Evolutionary conservation across 2,888 invertebrate genomes (phyloP), one percentile per base, ranked within the genome.

Genomic region (Drosophila picticornis): DNA sequence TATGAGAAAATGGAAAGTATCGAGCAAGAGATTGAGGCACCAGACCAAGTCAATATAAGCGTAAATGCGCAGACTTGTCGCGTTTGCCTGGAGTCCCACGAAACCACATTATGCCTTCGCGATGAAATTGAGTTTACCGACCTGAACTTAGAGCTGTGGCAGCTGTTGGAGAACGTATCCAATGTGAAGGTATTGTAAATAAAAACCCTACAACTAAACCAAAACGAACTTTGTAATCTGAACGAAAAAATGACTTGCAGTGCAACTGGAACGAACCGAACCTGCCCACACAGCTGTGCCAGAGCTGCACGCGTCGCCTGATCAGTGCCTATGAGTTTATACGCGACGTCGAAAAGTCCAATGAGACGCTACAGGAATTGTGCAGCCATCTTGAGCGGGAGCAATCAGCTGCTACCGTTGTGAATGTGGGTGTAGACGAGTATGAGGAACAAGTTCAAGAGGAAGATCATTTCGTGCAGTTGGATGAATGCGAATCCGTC

Each of bases 271-370:
- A 77, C 43, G 88, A 90, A 31, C 68, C 77, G 16, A 62, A 68
- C 29, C 76, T 82, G 22, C 92, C 92, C 0, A 79, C 73, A 2
- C 85, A 81, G 16, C 72, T 92, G 40, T 93, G 92, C 48, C 73
- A 77, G 4, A 80, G 75, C 4, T 93, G 92, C 58, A 91, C 91
- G 1, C 83, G 86, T 9, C 85, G 90, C 1, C 67, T 92, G 4
- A 75, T 92, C 6, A 83, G 77, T 27, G 90, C 92, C 1, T 92
- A 90, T 65, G 90, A 91, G 60, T 92, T 93, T 48, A 86, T 92
- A 32, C 59, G 87, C 4, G 84, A 82, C 19, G 86, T 91, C 2
- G 86, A 91, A 61, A 85, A 76, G n/a, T 87, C 91, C 0, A 90
- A 92, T 59, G 69, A 73, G 32, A 72, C 77, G 5, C 63, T 92